Conservation (phyloP, 2,797 vertebrate species). For the Mus spretus region DNA sequence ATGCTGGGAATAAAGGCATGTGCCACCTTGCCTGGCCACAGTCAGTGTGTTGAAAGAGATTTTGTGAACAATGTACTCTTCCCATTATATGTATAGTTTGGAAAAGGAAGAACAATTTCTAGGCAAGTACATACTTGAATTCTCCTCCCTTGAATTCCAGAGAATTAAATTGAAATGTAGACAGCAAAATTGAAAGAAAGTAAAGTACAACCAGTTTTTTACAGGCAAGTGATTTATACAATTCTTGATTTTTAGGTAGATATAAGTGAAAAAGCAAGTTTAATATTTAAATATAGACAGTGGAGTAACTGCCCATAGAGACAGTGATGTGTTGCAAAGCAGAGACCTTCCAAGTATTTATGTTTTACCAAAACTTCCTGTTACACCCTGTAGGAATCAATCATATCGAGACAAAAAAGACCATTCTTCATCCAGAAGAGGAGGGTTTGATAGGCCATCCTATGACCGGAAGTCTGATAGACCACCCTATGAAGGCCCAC, state of each 20-base stretch:
- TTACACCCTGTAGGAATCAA: conserved; percentile 88
- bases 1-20: not conserved
- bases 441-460: conserved; percentile 93
- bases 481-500: conserved; percentile 90
- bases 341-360: conserved; percentile 32
- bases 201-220: conserved; percentile 19
- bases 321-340: conserved; percentile 44
- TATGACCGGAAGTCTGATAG: conserved; percentile 95
- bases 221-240: conserved; percentile 22
- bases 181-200: conserved; percentile 56
- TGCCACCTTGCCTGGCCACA: not conserved
- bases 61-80: conserved; percentile 20
- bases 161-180: conserved; percentile 51
- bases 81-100: conserved; percentile 14
- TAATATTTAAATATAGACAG: conserved; percentile 21
- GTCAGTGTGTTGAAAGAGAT: conserved; percentile 15
- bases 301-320: conserved; percentile 2
- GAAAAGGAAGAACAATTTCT: conserved; percentile 42
- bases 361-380: conserved; percentile 87
- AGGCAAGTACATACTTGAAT: conserved; percentile 45
- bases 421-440: conserved; percentile 91
- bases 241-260: conserved; percentile 51
- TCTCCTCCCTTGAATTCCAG: conserved; percentile 54
- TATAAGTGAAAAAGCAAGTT: conserved; percentile 59
- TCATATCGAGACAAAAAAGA: conserved; percentile 93